A percentile compares a stretch with the other conserved stretches of the same genome.
phyloP scores from a whole-genome alignment of 2,888 invertebrate species.

The Cartodere bifasciata region DNA sequence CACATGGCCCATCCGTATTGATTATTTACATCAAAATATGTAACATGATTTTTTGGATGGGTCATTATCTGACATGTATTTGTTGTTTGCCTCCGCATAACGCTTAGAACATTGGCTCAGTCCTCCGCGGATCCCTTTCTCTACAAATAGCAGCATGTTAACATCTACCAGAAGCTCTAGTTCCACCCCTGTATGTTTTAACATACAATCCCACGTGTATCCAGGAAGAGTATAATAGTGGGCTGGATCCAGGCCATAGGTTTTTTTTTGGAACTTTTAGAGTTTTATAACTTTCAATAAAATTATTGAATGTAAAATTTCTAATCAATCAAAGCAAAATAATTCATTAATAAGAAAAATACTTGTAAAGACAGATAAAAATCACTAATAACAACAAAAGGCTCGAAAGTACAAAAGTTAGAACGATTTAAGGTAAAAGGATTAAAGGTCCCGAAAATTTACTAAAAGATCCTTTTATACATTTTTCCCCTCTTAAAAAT shows the following conservation, averaged over 20 bases:
- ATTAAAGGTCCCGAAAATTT: no score
- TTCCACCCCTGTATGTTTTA: conserved; percentile 18
- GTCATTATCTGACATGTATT: conserved; percentile 21
- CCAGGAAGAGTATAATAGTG: conserved; percentile 22
- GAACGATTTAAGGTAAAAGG: no score
- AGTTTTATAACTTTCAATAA: no score
- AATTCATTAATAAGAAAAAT: no score
- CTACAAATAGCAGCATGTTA: conserved; percentile 24
- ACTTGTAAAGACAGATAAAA: no score
- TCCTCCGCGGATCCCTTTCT: conserved; percentile 25
- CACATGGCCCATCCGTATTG: conserved; percentile 15
- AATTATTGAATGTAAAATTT: no score
- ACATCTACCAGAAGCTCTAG: conserved; percentile 21
- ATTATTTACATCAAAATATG: conserved; percentile 17
- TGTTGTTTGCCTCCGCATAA: conserved; percentile 26
- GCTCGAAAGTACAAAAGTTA: no score
- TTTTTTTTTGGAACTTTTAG: no score
- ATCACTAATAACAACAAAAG: no score
- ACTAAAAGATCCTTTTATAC: no score
- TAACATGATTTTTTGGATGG: conserved; percentile 9
- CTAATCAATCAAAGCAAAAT: no score
- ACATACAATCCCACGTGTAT: conserved; percentile 21
- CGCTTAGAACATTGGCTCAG: conserved; percentile 20
- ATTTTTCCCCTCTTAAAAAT: no score
- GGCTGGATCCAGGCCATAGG: conserved; percentile 23